A percentile compares a stretch with the other conserved stretches of the same genome.
Conservation (phyloP, 1,140 invertebrate genomes). For the Drosophila teissieri region DNA sequence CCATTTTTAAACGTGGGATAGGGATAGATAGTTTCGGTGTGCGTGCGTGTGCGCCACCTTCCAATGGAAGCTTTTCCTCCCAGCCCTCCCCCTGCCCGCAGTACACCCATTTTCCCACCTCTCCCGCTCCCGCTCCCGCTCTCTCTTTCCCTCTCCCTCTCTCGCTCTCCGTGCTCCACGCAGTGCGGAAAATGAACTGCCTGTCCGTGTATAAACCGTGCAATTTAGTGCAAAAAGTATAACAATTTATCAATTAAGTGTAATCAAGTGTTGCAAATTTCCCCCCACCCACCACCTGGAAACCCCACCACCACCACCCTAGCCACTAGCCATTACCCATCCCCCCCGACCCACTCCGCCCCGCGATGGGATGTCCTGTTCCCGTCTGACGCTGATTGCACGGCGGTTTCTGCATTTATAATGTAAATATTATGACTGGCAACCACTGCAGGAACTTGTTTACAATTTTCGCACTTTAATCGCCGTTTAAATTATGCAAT, state of each 20-base stretch:
- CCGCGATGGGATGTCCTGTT: not conserved
- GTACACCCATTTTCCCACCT: not conserved
- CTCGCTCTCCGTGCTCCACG: conserved; percentile 19
- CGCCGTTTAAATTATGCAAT: conserved; percentile 71
- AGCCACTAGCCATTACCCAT: too few species aligned
- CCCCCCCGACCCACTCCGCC: not conserved
- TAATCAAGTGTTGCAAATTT: conserved; percentile 61
- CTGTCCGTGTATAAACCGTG: conserved; percentile 49
- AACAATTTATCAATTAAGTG: conserved; percentile 65
- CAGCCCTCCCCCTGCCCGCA: not conserved
- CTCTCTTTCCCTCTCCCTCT: not conserved
- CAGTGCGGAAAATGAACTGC: conserved; percentile 64
- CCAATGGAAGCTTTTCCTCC: conserved; percentile 66
- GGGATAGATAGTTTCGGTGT: conserved; percentile 80
- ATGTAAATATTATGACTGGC: conserved; percentile 60
- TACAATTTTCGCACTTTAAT: conserved; percentile 61
- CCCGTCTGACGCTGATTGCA: conserved; percentile 36
- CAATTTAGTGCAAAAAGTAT: conserved; percentile 62
- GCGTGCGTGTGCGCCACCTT: conserved; percentile 77
- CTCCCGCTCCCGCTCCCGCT: too few species aligned
- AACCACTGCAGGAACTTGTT: conserved; percentile 71
- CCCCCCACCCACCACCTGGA: not conserved
- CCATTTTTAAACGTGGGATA: conserved; percentile 82
- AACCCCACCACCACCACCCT: not conserved
- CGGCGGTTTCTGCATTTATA: conserved; percentile 55